A percentile compares a stretch with the other conserved stretches of the same genome.
These are phyloP conservation scores for Hozukius guyotensis DNA, from an alignment of 2,797 vertebrate genomes.

Conservation along the genomic window DNA sequence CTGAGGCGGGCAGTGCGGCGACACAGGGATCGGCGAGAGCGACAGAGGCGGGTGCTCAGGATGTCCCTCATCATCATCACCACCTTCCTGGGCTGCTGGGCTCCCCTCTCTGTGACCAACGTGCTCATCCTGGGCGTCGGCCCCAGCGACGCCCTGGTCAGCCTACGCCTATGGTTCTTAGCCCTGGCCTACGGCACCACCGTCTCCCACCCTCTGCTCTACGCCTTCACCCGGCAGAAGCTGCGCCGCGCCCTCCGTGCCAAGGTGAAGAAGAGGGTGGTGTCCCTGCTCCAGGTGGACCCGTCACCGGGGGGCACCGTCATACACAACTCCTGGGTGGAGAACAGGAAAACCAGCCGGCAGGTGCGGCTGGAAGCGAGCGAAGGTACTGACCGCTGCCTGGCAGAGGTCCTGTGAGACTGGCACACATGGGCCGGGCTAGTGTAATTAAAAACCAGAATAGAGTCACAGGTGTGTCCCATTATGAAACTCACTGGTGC, in stretches of 20 bases:
- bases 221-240: constrained; percentile 85
- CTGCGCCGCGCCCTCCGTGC: constrained; percentile 82
- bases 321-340: constrained; percentile 89
- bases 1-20: constrained; percentile 81
- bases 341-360: constrained; percentile 78
- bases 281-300: constrained; percentile 87
- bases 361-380: constrained; percentile 81
- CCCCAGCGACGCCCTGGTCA: constrained; percentile 78
- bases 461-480: constrained; percentile 51
- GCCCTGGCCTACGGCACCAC: constrained; percentile 85
- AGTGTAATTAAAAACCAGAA: constrained; percentile 25
- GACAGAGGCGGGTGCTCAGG: constrained; percentile 81
- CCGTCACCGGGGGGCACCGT: constrained; percentile 84
- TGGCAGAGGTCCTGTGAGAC: constrained; percentile 82
- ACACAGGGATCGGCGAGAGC: constrained; percentile 82
- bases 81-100: constrained; percentile 85
- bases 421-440: neutral
- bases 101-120: constrained; percentile 82
- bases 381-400: constrained; percentile 83
- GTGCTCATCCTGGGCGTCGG: constrained; percentile 83
- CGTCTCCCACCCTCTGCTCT: constrained; percentile 82
- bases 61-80: constrained; percentile 86
- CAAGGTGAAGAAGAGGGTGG: constrained; percentile 85
- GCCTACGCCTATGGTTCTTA: constrained; percentile 84
- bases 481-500: constrained; percentile 43